These are phyloP conservation scores for Pteromalus puparum DNA, from an alignment of 1,140 invertebrate species.

Conservation along the genomic window DNA sequence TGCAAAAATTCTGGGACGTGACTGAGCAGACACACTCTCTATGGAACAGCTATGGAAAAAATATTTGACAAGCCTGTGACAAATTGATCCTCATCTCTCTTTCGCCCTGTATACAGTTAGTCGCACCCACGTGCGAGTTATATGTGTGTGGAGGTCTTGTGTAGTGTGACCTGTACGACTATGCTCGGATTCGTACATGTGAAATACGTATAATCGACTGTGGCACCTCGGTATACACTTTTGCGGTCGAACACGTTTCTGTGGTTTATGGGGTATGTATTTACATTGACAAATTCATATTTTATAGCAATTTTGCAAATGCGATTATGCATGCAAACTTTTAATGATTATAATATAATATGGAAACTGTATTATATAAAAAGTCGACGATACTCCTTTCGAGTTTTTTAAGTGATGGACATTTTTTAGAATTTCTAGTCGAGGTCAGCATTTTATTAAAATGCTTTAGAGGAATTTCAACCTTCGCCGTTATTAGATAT, in stretches of 20 bases:
- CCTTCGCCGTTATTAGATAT: no score
- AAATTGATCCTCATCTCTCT: constrained; percentile 37
- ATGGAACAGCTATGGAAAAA: neutral
- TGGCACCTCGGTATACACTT: neutral
- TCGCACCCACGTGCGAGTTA: neutral
- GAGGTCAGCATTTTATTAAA: no score
- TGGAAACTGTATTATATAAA: no score
- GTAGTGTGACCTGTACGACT: neutral
- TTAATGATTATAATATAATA: no score
- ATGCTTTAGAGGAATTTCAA: neutral
- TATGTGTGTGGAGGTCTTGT: neutral
- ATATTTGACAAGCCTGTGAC: constrained; percentile 43
- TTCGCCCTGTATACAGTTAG: neutral
- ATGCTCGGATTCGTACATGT: neutral
- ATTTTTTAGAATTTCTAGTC: no score
- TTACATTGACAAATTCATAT: no score
- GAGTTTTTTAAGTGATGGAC: no score
- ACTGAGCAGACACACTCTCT: neutral
- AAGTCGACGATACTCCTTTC: no score
- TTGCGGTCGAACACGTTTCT: neutral
- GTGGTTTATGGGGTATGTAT: neutral
- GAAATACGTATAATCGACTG: constrained; percentile 23
- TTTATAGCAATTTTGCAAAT: no score
- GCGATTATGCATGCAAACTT: no score
- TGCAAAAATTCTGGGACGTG: neutral